Base-by-base conservation (phyloP, 2,888 invertebrate species). In the Microctonus brassicae region DNA sequence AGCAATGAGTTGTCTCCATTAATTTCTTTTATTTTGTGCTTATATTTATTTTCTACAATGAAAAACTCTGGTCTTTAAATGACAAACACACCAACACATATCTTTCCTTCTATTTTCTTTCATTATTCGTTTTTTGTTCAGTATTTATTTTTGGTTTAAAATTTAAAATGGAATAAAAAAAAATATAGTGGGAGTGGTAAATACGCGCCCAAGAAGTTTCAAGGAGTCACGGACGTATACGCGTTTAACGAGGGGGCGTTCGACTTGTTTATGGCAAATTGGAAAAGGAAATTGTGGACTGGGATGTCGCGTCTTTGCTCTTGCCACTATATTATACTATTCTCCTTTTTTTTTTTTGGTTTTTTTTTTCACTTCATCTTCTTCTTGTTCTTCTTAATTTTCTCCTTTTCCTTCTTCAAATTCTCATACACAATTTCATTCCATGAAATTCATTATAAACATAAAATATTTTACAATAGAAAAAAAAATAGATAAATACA, bases 201-300 rank as follows among this genome's bases (percentile, higher is more conserved):
- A 55, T 55, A 55, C 29, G 29, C 29, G 55, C 39, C 52, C 63
- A 66, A 65, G 72, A 71, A 76, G 73, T 72, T 77, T 74, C 75
- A 72, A 76, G 75, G 74, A 84, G 84, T 83, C 83, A 81, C 81
- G 79, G 76, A 74, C 78, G 78, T 75, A 68, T 68, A 73, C 77
- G 75, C 69, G 74, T 75, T 78, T 82, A 81, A 81, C 82, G 80
- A 82, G 75, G 78, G 77, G 82, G 76, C 77, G 80, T 80, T 76
- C 80, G 81, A 82, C 86, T 86, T 86, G 85, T 86, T 86, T 86
- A 86, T 85, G 85, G 86, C 84, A 86, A 86, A 86, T 86, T 86
- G 86, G 85, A 84, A 86, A 84, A 84, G 84, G 83, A 86, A 86
- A 86, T 86, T 85, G 85, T 83, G 81, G 82, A 81, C 78, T 80